Base-by-base conservation (phyloP, 2,888 invertebrate genomes). In the Meliscaeva auricollis region DNA sequence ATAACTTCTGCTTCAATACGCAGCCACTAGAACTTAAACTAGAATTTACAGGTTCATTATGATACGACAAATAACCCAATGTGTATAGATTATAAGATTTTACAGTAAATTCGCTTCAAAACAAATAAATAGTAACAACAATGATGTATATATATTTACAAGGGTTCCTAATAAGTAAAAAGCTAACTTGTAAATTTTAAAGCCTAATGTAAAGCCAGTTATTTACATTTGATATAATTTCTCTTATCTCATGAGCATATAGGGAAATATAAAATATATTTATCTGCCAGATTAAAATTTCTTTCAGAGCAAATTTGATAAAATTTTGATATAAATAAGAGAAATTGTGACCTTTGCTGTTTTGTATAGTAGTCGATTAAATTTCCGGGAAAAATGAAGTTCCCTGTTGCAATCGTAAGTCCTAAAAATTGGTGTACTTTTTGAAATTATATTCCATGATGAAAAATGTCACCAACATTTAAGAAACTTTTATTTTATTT, bases 261-360 rank as follows among this genome's bases (percentile, higher is more conserved):
- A 32, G 9, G 41, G 35, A 66, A 48, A 3, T 35, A 32, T 17
- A 66, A 48, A 66, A 66, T 66, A 66, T 38, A 8, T 66, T 50
- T 38, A 8, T 66, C 50, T 66, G 9, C 32, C 0, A 64, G 32
- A 48, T 48, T 48, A 9, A 32, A 35, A 6, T 30, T 20, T 66
- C 11, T 8, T 50, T 1, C 9, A 3, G 26, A n/a, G n/a, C 30
- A 48, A 2, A 32, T 35, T 20, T 35, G 48, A 66, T 50, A 35
- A 48, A 35, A 50, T 22, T 35, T 50, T 22, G 20, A 26, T 50
- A 50, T 50, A 66, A 50, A 66, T 66, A 66, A 22, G 35, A 48
- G 35, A 50, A 50, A 50, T n/a, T 22, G 3, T n/a, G 22, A 32
- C 20, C 11, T 38, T 38, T 20, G n/a, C 30, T 46, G 30, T 46